Evolutionary conservation across 2,797 vertebrate species (phyloP), one percentile per base, ranked within the genome.

Genomic region (Phoeniculus purpureus): DNA sequence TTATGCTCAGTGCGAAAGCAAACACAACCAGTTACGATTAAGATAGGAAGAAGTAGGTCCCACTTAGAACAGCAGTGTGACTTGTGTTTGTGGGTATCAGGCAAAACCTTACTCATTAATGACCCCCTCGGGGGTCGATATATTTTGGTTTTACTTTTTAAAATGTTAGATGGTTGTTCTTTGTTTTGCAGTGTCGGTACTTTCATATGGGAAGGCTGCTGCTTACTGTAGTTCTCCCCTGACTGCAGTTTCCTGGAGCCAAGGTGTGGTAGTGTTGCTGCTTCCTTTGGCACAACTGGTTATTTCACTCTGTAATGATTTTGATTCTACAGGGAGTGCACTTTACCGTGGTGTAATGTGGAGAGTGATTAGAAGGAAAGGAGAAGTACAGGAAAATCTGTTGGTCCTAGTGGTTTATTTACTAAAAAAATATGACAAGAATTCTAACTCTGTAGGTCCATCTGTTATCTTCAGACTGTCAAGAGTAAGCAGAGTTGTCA

Each of bases 281-380:
- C 87, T 95, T 96, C 94, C 76, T 81, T 95, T 85, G 90, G 91
- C 90, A 79, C 83, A 96, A 81, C 94, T 84, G 61, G 85, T 85
- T 91, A 16, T 90, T 94, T 96, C 91, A 89, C 60, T 89, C 51
- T 71, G 29, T 58, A 76, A 67, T 75, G 85, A 70, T 55, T 90
- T 81, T 93, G 65, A 51, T 83, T 84, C 94, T 95, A 76, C 56
- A 56, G 70, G 65, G 79, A 93, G 88, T 85, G 58, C n/a, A 3
- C 89, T 95, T 95, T 58, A 50, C 56, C 21, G 52, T 31, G 26
- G 34, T 40, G 50, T 83, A 45, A 77, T 59, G 55, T 17, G n/a
- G 8, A 66, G 32, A 68, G 27, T 22, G 1, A 43, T 66, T 68
- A 27, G 37, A 64, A 59, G 32, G n/a, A 32, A 72, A 31, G 65